Percentiles rank a stretch among this genome's conserved stretches.
phyloP scores from a whole-genome alignment of 2,888 invertebrate genomes.

The Argyresthia albistria region DNA sequence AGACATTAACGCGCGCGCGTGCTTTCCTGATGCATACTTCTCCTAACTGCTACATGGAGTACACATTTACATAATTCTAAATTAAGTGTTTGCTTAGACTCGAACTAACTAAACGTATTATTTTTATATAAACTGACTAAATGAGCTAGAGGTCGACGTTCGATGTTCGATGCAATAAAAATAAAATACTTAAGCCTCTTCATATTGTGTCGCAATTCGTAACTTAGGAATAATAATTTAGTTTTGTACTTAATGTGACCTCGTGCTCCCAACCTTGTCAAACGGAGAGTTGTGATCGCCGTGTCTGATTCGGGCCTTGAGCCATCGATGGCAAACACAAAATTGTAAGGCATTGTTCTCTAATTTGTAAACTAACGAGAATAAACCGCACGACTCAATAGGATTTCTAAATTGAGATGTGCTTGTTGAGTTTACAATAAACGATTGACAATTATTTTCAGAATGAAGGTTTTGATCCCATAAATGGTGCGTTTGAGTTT shows the following conservation, averaged over 20 bases:
- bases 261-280: slow-evolving; percentile 44
- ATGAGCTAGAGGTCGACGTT: slow-evolving; percentile 9
- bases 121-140: slow-evolving; percentile 7
- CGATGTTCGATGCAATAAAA: slow-evolving; percentile 8
- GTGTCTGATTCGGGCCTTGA: slow-evolving; percentile 41
- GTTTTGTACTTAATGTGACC: slow-evolving; percentile 21
- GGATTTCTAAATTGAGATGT: too few relatives aligned
- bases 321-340: slow-evolving; percentile 53
- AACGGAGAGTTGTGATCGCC: slow-evolving; percentile 32
- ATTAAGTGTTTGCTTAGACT: too few relatives aligned
- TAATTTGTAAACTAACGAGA: slow-evolving; percentile 6
- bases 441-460: too few relatives aligned
- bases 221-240: slow-evolving; percentile 23
- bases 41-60: too few relatives aligned
- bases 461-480: too few relatives aligned
- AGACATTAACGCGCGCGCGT: slow-evolving; percentile 23
- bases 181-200: not conserved
- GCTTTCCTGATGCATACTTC: too few relatives aligned
- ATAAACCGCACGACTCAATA: too few relatives aligned
- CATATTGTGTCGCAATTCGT: slow-evolving; percentile 17
- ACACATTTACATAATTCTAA: too few relatives aligned
- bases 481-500: too few relatives aligned
- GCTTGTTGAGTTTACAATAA: too few relatives aligned
- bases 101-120: too few relatives aligned
- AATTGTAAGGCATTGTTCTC: slow-evolving; percentile 41